phyloP scores from a whole-genome alignment of 1,140 invertebrate genomes.

The Himalopsyche phryganea region DNA sequence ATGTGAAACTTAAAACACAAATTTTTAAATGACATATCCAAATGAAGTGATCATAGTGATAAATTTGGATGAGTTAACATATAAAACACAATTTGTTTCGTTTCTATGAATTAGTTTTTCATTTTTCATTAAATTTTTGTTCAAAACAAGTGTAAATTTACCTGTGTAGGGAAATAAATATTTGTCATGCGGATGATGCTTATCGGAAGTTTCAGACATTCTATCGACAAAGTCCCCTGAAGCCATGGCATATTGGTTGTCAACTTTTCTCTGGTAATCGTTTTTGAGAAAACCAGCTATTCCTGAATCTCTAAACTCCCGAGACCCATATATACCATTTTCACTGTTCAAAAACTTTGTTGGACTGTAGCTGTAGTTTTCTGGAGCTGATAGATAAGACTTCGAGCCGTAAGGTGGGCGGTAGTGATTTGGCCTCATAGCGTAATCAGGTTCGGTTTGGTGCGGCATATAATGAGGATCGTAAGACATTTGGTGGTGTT shows the following conservation, averaged over 20 bases:
- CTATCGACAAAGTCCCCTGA: slow-evolving; percentile 54
- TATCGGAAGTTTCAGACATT: slow-evolving; percentile 69
- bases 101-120: no score
- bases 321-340: slow-evolving; percentile 51
- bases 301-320: slow-evolving; percentile 56
- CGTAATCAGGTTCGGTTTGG: slow-evolving; percentile 45
- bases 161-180: slow-evolving; percentile 74
- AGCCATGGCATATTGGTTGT: slow-evolving; percentile 43
- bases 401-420: slow-evolving; percentile 46
- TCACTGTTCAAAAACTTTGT: slow-evolving; percentile 48
- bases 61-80: no score
- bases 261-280: slow-evolving; percentile 52
- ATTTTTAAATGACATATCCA: no score
- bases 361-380: slow-evolving; percentile 50
- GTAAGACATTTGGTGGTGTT: slow-evolving; percentile 48
- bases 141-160: no score
- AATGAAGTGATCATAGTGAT: no score
- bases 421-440: slow-evolving; percentile 33
- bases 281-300: slow-evolving; percentile 51
- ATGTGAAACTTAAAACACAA: no score
- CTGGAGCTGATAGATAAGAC: slow-evolving; percentile 46
- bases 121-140: no score
- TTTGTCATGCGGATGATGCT: slow-evolving; percentile 69
- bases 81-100: no score
- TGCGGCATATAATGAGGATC: slow-evolving; percentile 49